Evolutionary conservation across 2,888 invertebrate species (phyloP).

Genomic region (Gerris lacustris): DNA sequence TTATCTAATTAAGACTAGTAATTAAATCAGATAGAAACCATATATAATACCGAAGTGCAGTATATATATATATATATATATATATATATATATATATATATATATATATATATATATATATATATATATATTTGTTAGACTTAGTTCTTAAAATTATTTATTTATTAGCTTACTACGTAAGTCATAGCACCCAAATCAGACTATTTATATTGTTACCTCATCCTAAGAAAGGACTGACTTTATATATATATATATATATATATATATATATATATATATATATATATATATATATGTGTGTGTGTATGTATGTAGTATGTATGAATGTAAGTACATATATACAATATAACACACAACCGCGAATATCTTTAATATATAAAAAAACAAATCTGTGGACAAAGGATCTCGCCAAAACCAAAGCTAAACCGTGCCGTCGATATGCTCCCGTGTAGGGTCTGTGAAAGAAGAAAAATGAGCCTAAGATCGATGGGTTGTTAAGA

Average conservation of each 20-base stretch:
- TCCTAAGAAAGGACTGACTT: neutral
- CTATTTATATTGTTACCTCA: no score
- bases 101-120: neutral
- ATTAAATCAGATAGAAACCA: no score
- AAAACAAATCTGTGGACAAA: no score
- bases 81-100: slow-evolving; percentile 1
- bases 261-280: slow-evolving; percentile 1
- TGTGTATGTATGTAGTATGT: neutral
- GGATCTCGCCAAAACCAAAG: no score
- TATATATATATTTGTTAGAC: slow-evolving; percentile 1
- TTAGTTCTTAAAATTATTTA: no score
- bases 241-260: slow-evolving; percentile 1
- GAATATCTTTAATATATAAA: neutral
- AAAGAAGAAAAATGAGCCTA: no score
- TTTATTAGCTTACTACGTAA: no score
- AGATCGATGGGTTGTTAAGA: no score
- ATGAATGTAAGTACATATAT: neutral
- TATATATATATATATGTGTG: neutral
- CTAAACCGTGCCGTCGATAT: no score
- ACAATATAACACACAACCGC: neutral
- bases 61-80: slow-evolving; percentile 1
- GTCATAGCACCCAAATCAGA: no score
- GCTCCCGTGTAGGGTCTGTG: no score
- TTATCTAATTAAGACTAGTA: no score
- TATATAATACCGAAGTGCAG: neutral